Base-by-base conservation (phyloP, 2,113 vertebrate genomes). In the Leuciscus idus region DNA sequence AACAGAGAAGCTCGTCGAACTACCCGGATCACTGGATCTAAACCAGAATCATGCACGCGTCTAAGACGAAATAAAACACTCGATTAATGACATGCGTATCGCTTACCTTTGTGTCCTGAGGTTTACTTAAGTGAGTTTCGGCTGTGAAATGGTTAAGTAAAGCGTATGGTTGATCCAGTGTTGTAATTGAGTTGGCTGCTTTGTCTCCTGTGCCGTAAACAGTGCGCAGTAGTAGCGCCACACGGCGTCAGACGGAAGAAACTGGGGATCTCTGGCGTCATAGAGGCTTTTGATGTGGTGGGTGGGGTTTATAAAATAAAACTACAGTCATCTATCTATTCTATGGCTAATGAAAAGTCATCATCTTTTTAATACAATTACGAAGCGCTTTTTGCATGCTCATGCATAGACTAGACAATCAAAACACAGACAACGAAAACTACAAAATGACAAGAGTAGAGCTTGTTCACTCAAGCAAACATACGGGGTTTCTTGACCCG, bases 161-260 rank as follows among this genome's bases (percentile, higher is more conserved):
- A 88, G 90, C 92, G 92, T 93, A 92, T 90, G 94, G 93, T 92
- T 93, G 95, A 94, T 94, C 94, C 92, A 86, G 92, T 91, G 88
- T 92, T 91, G 91, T 89, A 92, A 91, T 90, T 93, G 90, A 94
- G 92, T 94, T 93, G 92, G 93, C 91, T 91, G 95, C 95, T 96
- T 96, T 96, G 95, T 96, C 95, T 96, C 90, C 93, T 93, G 94
- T 84, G 92, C 93, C 88, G 90, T 93, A 91, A 91, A 85, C 92
- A 93, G 93, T 93, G 89, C 90, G 92, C 92, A 85, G 93, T n/a
- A 92, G 93, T 90, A 95, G 95, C 94, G 93, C 93, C 94, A 91
- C 94, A 90, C 93, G 93, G 93, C 93, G 94, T 90, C 92, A 93
- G 92, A 94, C 95, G 94, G 94, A 95, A 94, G 94, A 91, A 95